A percentile compares a stretch with the other conserved stretches of the same genome.
Conservation (phyloP, 2,797 vertebrate genomes). For the Lepilemur septentrionalis region DNA sequence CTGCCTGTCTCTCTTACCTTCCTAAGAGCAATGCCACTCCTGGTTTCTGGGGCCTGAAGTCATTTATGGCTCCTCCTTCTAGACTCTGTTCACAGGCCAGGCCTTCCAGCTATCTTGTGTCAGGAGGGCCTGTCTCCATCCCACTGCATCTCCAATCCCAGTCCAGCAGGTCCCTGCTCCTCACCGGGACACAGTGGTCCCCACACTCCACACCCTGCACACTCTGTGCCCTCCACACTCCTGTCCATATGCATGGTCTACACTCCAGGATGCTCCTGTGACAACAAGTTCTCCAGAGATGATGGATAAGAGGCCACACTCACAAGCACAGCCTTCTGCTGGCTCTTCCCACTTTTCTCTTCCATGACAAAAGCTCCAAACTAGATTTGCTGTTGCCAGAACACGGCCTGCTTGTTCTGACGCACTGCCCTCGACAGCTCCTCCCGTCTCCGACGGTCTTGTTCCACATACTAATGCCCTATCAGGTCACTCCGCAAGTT, state of each 20-base stretch:
- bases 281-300: neutral
- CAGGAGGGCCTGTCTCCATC: neutral
- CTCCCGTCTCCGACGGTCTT: neutral
- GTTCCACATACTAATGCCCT: neutral
- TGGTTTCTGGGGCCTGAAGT: neutral
- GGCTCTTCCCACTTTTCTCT: neutral
- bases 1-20: neutral
- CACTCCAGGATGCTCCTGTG: neutral
- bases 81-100: neutral
- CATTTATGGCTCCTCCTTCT: neutral
- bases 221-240: neutral
- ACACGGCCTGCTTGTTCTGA: neutral
- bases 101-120: neutral
- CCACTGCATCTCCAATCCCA: neutral
- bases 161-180: neutral
- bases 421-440: neutral
- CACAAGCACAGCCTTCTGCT: neutral
- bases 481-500: neutral
- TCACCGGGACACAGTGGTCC: neutral
- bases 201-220: accelerated
- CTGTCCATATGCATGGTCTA: neutral
- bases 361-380: neutral
- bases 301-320: neutral
- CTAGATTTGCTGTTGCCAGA: neutral
- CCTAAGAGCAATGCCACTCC: neutral